Evolutionary conservation across 2,113 vertebrate species (phyloP), one percentile per base, ranked within the genome.

Genomic region (Cavia porcellus): DNA sequence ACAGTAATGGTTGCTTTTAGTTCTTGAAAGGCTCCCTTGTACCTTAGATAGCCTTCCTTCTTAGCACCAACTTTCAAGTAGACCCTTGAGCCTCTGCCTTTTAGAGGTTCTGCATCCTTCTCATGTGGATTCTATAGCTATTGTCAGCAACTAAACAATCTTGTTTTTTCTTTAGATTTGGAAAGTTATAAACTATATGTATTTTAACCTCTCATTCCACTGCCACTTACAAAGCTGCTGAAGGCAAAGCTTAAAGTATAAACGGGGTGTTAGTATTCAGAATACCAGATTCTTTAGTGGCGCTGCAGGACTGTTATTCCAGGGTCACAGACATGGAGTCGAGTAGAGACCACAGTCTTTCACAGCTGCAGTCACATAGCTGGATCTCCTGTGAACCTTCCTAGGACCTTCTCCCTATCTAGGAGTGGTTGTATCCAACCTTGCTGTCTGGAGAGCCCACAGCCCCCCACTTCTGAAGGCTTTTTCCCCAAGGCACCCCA

Each of bases 91-190:
- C 93, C 50, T 97, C 97, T 98, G 96, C 92, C 97, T 97, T 97
- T 97, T 94, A 82, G 87, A 95, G 97, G 95, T 93, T 96, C 79
- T 64, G 92, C 93, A 47, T 93, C 96, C 97, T 97, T 89, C 96
- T 96, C 86, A 50, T 89, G 95, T 94, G 62, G 81, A 89, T 97
- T 95, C 97, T 94, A 20, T 62, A 96, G 96, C 93, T 86, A 20
- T 89, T 96, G 90, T 97, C 97, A 96, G 97, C 97, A 92, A 42
- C 95, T 97, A 95, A 97, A 86, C 89, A 97, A 79, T 97, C 96
- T 94, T 96, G 88, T 96, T 97, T 86, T 98, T 98, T 92, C 98
- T 98, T 97, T 89, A 93, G 96, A 89, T 97, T 97, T 97, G 95
- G 96, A 94, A 94, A 96, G 95, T 96, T 93, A 66, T 93, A 83